These are phyloP conservation scores for Drosophila parvula DNA, from an alignment of 1,140 invertebrate species.

Conservation along the genomic window DNA sequence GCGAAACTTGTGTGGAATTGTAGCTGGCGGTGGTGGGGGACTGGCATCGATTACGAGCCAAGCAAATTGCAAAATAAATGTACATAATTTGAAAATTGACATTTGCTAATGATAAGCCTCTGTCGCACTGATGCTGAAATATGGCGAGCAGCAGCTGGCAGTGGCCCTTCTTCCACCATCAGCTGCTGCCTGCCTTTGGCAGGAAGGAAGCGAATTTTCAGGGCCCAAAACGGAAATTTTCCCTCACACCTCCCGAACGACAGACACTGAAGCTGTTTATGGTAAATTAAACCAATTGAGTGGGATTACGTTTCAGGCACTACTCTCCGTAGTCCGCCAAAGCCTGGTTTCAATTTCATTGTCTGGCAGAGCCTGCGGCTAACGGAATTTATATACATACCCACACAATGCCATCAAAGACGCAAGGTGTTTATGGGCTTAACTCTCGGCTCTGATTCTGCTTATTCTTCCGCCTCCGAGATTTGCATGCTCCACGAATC, in stretches of 20 bases:
- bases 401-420: constrained; percentile 59
- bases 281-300: constrained; percentile 81
- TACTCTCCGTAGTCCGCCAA: constrained; percentile 12
- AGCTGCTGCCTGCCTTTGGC: constrained; percentile 17
- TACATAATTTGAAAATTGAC: constrained; percentile 74
- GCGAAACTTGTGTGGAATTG: constrained; percentile 8
- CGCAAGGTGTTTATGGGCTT: constrained; percentile 73
- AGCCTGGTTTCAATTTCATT: constrained; percentile 72
- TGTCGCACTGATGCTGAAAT: constrained; percentile 51
- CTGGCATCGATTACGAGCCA: constrained; percentile 51
- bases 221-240: constrained; percentile 49
- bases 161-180: constrained; percentile 1
- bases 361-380: constrained; percentile 55
- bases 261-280: constrained; percentile 71
- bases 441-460: constrained; percentile 37
- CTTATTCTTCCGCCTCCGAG: constrained; percentile 20
- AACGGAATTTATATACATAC: constrained; percentile 50
- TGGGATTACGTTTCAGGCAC: constrained; percentile 58
- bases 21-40: constrained; percentile 4
- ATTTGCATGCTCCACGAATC: constrained; percentile 67
- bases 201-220: constrained; percentile 58
- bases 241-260: constrained; percentile 29
- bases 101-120: constrained; percentile 74
- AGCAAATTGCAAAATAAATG: constrained; percentile 65
- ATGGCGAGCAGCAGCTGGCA: constrained; percentile 39